Percentiles rank a stretch among this genome's conserved stretches.
phyloP scores from a whole-genome alignment of 2,113 vertebrate species.

The Toxotes jaculatrix region DNA sequence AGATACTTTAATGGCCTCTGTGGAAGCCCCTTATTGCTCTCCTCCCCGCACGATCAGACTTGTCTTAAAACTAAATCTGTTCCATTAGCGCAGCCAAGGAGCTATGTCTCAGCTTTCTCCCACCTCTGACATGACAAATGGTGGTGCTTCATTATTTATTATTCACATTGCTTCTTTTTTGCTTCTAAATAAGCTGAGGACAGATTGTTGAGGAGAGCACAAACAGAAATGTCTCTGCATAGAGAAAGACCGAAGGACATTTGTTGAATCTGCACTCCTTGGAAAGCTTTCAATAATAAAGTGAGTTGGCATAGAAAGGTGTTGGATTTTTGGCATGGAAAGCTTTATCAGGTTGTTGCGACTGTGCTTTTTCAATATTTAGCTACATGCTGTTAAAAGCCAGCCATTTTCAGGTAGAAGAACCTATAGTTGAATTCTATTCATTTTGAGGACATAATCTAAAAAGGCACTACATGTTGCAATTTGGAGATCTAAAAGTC shows the following conservation, averaged over 20 bases:
- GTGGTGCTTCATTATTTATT: conserved; percentile 43
- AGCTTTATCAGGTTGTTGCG: background rate
- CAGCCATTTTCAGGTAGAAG: background rate
- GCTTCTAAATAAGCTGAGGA: conserved; percentile 34
- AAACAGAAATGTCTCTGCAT: conserved; percentile 19
- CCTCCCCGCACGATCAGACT: background rate
- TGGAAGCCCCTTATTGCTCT: background rate
- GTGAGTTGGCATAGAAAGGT: background rate
- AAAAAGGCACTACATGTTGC: background rate
- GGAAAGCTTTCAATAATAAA: conserved; percentile 26
- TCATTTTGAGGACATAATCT: background rate
- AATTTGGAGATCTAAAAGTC: background rate
- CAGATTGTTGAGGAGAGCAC: conserved; percentile 39
- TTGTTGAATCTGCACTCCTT: background rate
- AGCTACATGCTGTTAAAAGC: conserved; percentile 10
- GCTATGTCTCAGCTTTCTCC: conserved; percentile 18
- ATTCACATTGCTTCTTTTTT: conserved; percentile 35
- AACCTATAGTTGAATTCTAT: background rate
- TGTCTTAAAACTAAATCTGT: conserved; percentile 48
- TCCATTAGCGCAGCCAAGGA: conserved; percentile 29
- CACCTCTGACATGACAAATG: conserved; percentile 38
- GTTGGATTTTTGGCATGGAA: background rate
- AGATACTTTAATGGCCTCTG: conserved; percentile 13
- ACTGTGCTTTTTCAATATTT: conserved; percentile 5
- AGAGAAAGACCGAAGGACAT: background rate